Evolutionary conservation across 2,888 invertebrate genomes (phyloP), one percentile per base, ranked within the genome.

Genomic region (Lithosia quadra): DNA sequence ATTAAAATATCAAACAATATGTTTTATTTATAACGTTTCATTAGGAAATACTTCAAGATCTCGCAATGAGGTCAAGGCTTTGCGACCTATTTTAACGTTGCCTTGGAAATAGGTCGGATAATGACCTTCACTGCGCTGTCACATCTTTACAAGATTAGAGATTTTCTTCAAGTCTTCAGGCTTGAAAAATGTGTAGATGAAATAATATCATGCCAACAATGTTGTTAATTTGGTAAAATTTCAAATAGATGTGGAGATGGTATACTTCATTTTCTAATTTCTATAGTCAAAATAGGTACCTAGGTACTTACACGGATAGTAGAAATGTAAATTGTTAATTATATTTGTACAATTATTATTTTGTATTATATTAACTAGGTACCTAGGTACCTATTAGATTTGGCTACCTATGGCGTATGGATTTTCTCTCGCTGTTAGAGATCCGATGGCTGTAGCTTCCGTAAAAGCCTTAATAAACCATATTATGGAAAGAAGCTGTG

Each of bases 61-160:
- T 53, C 58, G 13, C 64, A 80, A 76, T 72, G 78, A 80, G 86
- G 84, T 86, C 88, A 88, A 73, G 84, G 84, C 66, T 76, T 65
- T 71, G 68, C 73, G 86, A 69, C 84, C 85, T 78, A 86, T 68
- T 84, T 88, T 28, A 71, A 83, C 70, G 73, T 75, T 81, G 81
- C 77, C 82, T 83, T 76, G 72, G 60, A 89, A 85, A 82, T 83
- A 74, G 85, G 85, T 84, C 86, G 82, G 70, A 36, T 55, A 63
- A 60, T 65, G 82, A 83, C 88, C 88, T 89, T 86, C 80, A 67
- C 34, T 57, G 49, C 56, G 13, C 18, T 49, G 65, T 67, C 65
- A 67, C 67, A 58, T 63, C 68, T 68, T 28, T 74, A 71, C 66
- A 70, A 64, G 58, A 76, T 70, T 68, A 57, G 11, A 60, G 21